Evolutionary conservation across 2,113 vertebrate species (phyloP), one percentile per base, ranked within the genome.

Genomic region (Cryptomyrus ogoouensis): DNA sequence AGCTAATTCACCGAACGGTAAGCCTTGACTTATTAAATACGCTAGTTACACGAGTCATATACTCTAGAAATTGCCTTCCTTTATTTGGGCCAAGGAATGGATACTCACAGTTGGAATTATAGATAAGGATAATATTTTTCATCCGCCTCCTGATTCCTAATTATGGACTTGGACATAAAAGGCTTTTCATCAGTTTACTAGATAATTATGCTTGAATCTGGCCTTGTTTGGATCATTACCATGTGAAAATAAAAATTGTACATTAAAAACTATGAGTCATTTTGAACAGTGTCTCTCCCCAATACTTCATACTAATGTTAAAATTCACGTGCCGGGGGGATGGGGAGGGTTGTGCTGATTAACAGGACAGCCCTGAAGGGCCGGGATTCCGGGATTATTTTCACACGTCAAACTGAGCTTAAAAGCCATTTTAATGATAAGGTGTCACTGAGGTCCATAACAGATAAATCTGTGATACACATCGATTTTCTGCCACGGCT

Each of bases 361-460:
- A 84, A 42, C 83, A 44, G n/a, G 5, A 13, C 21, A 4, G 9
- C 19, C 83, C 9, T n/a, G 19, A 13, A 47, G 83, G 44, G 44
- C 44, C n/a, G 42, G 8, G 44, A 46, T 47, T 84, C 83, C 24
- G 44, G 35, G 74, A 1, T 80, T 42, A 42, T 80, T 80, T 47
- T 84, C 83, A 84, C 42, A 44, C 17, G 9, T 84, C 83, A 84
- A 47, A 84, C 83, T 46, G 44, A n/a, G 8, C 19, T n/a, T 47
- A 84, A 84, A 84, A 84, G 44, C 44, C 83, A 84, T 84, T 84
- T 84, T 4, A 84, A 84, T 84, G 83, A 84, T 84, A 84, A 84
- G 83, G 21, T 84, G 83, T 47, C 83, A 47, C 39, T 21, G 2
- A 47, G 44, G 42, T 24, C 39, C 83, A 47, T 47, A 47, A 84